A percentile compares a stretch with the other conserved stretches of the same genome.
Evolutionary conservation across 2,888 invertebrate species (phyloP).

Genomic region (Acrobasis suavella): DNA sequence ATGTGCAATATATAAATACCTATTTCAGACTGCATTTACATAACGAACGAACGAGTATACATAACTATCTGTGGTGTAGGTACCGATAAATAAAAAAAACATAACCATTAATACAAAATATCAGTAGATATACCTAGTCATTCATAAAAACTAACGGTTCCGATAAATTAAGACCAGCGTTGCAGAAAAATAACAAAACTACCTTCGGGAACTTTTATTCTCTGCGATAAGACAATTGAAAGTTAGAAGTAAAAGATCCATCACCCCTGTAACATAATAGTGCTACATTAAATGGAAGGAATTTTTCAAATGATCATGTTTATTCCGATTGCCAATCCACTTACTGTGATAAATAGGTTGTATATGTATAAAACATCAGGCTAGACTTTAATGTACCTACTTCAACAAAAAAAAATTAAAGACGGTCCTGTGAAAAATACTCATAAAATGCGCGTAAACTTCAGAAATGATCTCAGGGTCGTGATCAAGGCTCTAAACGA

Average conservation of each 20-base stretch:
- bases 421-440: slow-evolving; percentile 38
- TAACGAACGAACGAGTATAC: no score
- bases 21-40: no score
- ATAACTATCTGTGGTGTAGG: no score
- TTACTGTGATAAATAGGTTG: slow-evolving; percentile 25
- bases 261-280: slow-evolving; percentile 36
- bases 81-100: no score
- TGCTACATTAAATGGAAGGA: slow-evolving; percentile 29
- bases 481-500: slow-evolving; percentile 52
- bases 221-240: slow-evolving; percentile 40
- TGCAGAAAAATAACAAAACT: slow-evolving; percentile 35
- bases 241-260: slow-evolving; percentile 37
- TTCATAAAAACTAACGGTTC: slow-evolving; percentile 23
- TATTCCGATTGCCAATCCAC: slow-evolving; percentile 24
- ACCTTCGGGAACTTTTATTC: slow-evolving; percentile 37
- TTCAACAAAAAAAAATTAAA: slow-evolving; percentile 15
- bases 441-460: slow-evolving; percentile 42
- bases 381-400: no score
- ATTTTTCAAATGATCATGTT: slow-evolving; percentile 31
- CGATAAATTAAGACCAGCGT: slow-evolving; percentile 27
- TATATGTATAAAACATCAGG: not conserved
- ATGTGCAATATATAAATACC: no score
- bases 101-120: no score
- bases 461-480: slow-evolving; percentile 49
- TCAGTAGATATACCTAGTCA: slow-evolving; percentile 24